Percentiles rank a stretch among this genome's conserved stretches.
Evolutionary conservation across 30 jellyfish, hydroid and myxozoan species (phyloP).

Genomic region (Chrysaora quinquecirrha): DNA sequence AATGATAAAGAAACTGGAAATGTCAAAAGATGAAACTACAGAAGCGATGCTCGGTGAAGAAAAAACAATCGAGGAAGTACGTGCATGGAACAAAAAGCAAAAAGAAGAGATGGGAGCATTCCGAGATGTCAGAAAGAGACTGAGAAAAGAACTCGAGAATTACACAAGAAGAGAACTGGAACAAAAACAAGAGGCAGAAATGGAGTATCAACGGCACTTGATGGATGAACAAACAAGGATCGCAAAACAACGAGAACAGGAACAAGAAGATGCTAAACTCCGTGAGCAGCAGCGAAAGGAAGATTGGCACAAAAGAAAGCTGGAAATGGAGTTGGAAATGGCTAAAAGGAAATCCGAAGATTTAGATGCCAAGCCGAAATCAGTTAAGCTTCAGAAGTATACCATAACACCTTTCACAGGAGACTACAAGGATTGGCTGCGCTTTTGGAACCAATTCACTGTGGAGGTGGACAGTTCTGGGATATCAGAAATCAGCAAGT

Average conservation of each 20-base stretch:
- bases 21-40: slow-evolving; percentile 15
- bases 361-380: slow-evolving; percentile 37
- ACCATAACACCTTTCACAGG: slow-evolving; percentile 72
- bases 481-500: slow-evolving; percentile 71
- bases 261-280: slow-evolving; percentile 33
- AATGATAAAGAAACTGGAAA: slow-evolving; percentile 25
- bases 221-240: slow-evolving; percentile 43
- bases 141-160: slow-evolving; percentile 39
- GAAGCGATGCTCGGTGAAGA: slow-evolving; percentile 34
- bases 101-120: slow-evolving; percentile 37
- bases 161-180: slow-evolving; percentile 21
- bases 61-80: slow-evolving; percentile 37
- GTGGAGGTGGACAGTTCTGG: slow-evolving; percentile 54
- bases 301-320: slow-evolving; percentile 12
- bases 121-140: slow-evolving; percentile 37
- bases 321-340: slow-evolving; percentile 36
- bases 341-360: slow-evolving; percentile 11
- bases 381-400: slow-evolving; percentile 62
- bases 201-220: slow-evolving; percentile 56
- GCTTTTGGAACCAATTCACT: slow-evolving; percentile 72
- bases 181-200: slow-evolving; percentile 48
- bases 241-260: slow-evolving; percentile 35
- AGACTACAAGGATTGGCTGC: slow-evolving; percentile 73
- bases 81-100: slow-evolving; percentile 58
- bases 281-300: slow-evolving; percentile 47